Conservation (phyloP, 2,888 invertebrate species). For the Cactoblastis cactorum region DNA sequence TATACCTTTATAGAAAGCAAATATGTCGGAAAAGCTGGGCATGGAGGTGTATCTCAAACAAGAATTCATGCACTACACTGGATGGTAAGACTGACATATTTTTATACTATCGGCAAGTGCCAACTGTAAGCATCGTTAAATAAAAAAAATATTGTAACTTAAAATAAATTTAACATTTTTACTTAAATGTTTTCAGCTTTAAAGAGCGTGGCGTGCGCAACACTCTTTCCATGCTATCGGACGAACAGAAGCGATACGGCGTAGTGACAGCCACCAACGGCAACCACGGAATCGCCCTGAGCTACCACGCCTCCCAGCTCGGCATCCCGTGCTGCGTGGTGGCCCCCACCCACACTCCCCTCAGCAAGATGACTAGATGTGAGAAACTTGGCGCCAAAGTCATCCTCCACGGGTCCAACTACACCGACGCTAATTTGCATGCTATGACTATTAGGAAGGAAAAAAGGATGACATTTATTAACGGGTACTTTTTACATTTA, state of each 20-base stretch:
- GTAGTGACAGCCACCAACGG: constrained; percentile 95
- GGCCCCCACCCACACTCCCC: constrained; percentile 92
- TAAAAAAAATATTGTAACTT: too few relatives aligned
- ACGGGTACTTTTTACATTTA: constrained; percentile 81
- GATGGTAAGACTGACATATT: constrained; percentile 81
- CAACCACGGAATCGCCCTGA: constrained; percentile 91
- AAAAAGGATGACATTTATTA: constrained; percentile 87
- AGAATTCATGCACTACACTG: constrained; percentile 94
- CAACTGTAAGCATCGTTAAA: too few relatives aligned
- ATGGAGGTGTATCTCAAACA: constrained; percentile 95
- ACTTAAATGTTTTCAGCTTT: constrained; percentile 87
- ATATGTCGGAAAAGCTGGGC: constrained; percentile 85
- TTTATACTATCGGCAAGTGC: neutral
- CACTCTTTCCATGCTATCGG: constrained; percentile 84
- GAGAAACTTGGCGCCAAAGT: constrained; percentile 89
- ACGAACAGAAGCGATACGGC: constrained; percentile 86
- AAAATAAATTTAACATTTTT: too few relatives aligned
- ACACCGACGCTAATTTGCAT: constrained; percentile 87
- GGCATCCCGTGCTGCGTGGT: constrained; percentile 89
- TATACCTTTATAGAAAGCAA: constrained; percentile 81
- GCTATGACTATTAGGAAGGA: constrained; percentile 87
- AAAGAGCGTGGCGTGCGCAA: constrained; percentile 96
- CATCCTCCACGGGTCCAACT: constrained; percentile 86
- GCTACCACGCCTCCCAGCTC: constrained; percentile 85
- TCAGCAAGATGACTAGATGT: constrained; percentile 94